Percentiles rank a stretch among this genome's conserved stretches.
Conservation (phyloP, 2,113 vertebrate species). For the Phaethornis superciliosus region DNA sequence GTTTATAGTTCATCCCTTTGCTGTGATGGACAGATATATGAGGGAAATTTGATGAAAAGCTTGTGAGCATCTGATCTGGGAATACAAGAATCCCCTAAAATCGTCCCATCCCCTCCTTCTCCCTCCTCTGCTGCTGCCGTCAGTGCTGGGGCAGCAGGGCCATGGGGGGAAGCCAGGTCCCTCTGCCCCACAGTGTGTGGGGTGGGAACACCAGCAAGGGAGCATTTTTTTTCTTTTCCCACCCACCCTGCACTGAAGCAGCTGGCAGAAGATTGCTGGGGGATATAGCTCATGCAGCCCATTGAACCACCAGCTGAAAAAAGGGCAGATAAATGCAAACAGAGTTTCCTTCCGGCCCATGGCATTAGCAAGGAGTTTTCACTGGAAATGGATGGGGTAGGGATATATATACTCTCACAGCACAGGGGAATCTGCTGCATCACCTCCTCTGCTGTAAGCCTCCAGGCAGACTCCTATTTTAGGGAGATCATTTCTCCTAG, state of each 20-base stretch:
- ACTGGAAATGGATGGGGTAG: fast-evolving
- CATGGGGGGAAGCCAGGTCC: fast-evolving
- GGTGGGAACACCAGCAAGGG: not conserved
- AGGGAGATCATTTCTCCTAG: not conserved
- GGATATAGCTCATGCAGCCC: not conserved
- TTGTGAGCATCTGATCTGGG: not conserved
- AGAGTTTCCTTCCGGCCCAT: not conserved
- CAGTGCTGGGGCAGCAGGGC: not conserved
- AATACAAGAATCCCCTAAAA: not conserved
- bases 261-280: not conserved
- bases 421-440: not conserved
- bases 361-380: not conserved
- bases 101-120: not conserved
- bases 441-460: not conserved
- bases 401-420: slow-evolving; percentile 2
- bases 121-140: not conserved
- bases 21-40: not conserved
- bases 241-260: not conserved
- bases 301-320: not conserved
- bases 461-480: not conserved
- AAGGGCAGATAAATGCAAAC: not conserved
- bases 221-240: not conserved
- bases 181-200: fast-evolving
- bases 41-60: not conserved
- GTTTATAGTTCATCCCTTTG: not conserved